Percentiles rank a stretch among this genome's conserved stretches.
Conservation (phyloP, 2,797 vertebrate genomes). For the Halcyon leucocephala region DNA sequence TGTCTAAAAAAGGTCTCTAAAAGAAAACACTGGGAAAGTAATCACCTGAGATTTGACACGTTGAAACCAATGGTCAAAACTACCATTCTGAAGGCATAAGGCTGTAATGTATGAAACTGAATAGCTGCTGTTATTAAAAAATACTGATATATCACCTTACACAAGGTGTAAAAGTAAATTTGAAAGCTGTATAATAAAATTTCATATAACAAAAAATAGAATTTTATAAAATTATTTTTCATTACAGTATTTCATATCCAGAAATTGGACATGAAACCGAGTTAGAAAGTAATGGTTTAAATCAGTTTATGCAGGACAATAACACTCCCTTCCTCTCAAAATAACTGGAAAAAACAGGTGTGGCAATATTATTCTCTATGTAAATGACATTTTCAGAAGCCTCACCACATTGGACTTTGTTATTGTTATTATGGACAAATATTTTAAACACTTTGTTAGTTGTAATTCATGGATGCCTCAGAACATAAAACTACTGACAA, state of each 20-base stretch:
- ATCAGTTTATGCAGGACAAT: neutral
- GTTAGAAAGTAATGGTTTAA: slow-evolving; percentile 2
- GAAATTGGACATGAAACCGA: neutral
- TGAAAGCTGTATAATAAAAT: slow-evolving; percentile 18
- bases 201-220: neutral
- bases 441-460: neutral
- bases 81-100: slow-evolving; percentile 18
- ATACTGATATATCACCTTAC: slow-evolving; percentile 28
- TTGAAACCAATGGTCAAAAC: slow-evolving; percentile 10
- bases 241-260: neutral
- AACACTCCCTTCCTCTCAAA: neutral
- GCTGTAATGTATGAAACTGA: neutral
- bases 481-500: neutral
- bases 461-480: neutral
- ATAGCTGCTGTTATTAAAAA: slow-evolving; percentile 1
- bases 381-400: neutral
- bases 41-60: slow-evolving; percentile 17
- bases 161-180: slow-evolving; percentile 29
- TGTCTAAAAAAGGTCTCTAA: neutral
- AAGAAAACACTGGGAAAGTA: slow-evolving; percentile 15
- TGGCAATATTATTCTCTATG: neutral
- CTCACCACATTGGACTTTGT: neutral
- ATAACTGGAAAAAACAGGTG: neutral
- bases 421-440: neutral
- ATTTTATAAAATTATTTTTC: neutral